phyloP scores from a whole-genome alignment of 2,797 vertebrate species.

The Pseudochaenichthys georgianus region DNA sequence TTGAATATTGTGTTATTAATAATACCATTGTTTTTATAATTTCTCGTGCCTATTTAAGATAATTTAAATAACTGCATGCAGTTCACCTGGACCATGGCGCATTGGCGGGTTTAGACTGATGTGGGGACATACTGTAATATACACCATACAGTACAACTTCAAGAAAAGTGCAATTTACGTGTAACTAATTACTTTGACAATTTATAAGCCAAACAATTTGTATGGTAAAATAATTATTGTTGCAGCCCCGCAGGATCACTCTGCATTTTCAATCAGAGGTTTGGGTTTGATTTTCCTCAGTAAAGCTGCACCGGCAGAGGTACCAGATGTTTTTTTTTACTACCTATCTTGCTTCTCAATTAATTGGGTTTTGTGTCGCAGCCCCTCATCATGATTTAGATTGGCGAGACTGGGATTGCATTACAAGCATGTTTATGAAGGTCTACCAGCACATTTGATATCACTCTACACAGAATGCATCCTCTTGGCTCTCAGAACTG shows the following conservation, averaged over 20 bases:
- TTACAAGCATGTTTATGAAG: slow-evolving; percentile 33
- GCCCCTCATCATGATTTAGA: slow-evolving; percentile 32
- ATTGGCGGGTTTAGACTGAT: background rate
- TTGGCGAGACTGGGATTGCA: slow-evolving; percentile 19
- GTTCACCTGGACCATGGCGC: no score
- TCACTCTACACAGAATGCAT: background rate
- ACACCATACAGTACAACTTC: background rate
- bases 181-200: background rate
- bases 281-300: background rate
- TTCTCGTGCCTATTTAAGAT: no score
- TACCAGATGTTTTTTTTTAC: slow-evolving; percentile 55
- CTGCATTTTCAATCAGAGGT: background rate
- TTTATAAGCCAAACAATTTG: background rate
- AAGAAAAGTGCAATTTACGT: background rate
- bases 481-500: background rate
- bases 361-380: slow-evolving; percentile 43
- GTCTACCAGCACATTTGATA: slow-evolving; percentile 9
- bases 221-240: background rate
- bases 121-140: no score
- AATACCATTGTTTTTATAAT: no score
- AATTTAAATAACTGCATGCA: no score
- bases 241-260: background rate
- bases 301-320: slow-evolving; percentile 16
- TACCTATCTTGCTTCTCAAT: slow-evolving; percentile 32
- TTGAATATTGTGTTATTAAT: no score